Percentiles rank a stretch among this genome's conserved stretches.
These are phyloP conservation scores for Crossocerus cetratus DNA, from an alignment of 2,888 invertebrate genomes.

Conservation along the genomic window DNA sequence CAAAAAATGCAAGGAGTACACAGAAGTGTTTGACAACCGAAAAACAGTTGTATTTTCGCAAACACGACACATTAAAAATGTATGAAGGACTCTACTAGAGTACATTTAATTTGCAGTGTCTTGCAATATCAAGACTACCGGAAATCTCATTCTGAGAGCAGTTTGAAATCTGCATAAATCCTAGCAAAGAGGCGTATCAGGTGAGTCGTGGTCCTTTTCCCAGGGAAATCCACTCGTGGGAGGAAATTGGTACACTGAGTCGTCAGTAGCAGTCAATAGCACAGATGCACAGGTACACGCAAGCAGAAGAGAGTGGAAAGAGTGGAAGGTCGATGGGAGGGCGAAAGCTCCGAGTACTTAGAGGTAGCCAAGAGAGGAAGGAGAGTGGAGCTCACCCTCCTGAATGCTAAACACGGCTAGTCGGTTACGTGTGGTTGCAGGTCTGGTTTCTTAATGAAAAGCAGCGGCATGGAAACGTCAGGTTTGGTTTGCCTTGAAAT, in stretches of 20 bases:
- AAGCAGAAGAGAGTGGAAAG: slow-evolving; percentile 13
- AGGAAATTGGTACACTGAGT: not conserved
- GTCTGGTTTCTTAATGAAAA: slow-evolving; percentile 62
- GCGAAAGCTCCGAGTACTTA: slow-evolving; percentile 39
- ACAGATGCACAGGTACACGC: not conserved
- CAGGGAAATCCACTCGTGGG: not conserved
- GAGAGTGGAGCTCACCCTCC: not conserved
- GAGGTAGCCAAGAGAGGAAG: slow-evolving; percentile 26
- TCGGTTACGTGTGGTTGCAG: slow-evolving; percentile 59
- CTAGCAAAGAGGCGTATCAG: too few species aligned
- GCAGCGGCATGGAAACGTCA: slow-evolving; percentile 60
- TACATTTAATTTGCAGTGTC: too few species aligned
- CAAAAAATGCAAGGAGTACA: too few species aligned
- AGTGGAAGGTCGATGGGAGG: slow-evolving; percentile 42
- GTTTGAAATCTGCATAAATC: too few species aligned
- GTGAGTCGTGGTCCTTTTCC: not conserved
- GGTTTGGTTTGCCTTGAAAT: slow-evolving; percentile 59
- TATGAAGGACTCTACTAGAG: too few species aligned
- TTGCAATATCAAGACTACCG: too few species aligned
- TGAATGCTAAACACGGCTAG: slow-evolving; percentile 62
- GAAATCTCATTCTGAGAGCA: too few species aligned
- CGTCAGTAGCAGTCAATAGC: slow-evolving; percentile 10
- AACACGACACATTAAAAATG: too few species aligned
- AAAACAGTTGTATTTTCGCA: too few species aligned
- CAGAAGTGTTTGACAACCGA: too few species aligned